Percentiles rank a stretch among this genome's conserved stretches.
Evolutionary conservation across 2,797 vertebrate species (phyloP).

Genomic region (Cephalopachus bancanus): DNA sequence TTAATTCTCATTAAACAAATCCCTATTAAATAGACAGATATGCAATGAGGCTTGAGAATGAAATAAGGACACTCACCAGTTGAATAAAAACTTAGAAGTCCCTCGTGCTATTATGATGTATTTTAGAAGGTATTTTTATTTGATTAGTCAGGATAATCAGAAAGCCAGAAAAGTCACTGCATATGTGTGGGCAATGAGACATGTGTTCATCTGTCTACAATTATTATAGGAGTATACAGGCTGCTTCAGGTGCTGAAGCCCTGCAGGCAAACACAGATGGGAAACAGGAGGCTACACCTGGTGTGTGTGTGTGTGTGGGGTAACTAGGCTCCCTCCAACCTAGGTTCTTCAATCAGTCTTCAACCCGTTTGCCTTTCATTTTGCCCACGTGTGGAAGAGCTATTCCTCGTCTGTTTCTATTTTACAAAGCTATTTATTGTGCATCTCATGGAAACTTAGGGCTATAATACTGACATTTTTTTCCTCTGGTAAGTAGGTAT

Average conservation of each 20-base stretch:
- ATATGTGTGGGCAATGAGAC: rapidly evolving
- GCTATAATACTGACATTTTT: no score
- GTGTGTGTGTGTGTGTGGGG: neutral
- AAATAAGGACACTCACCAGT: neutral
- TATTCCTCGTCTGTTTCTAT: neutral
- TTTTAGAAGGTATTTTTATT: neutral
- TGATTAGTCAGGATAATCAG: neutral
- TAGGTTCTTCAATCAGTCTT: neutral
- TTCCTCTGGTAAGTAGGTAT: neutral
- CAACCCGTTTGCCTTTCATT: neutral
- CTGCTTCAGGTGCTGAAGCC: rapidly evolving
- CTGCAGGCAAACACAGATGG: no score
- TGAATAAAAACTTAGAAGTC: neutral
- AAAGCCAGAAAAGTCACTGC: neutral
- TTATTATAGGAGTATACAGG: rapidly evolving
- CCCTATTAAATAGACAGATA: neutral
- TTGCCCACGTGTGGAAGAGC: rapidly evolving
- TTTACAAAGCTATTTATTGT: neutral
- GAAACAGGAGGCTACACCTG: rapidly evolving
- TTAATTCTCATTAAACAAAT: neutral
- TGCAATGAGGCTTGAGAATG: neutral
- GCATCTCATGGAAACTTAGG: neutral
- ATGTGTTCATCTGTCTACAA: no score
- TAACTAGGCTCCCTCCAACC: neutral
- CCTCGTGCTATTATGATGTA: neutral